phyloP scores from a whole-genome alignment of 2,888 invertebrate species.

The Amiota minor region DNA sequence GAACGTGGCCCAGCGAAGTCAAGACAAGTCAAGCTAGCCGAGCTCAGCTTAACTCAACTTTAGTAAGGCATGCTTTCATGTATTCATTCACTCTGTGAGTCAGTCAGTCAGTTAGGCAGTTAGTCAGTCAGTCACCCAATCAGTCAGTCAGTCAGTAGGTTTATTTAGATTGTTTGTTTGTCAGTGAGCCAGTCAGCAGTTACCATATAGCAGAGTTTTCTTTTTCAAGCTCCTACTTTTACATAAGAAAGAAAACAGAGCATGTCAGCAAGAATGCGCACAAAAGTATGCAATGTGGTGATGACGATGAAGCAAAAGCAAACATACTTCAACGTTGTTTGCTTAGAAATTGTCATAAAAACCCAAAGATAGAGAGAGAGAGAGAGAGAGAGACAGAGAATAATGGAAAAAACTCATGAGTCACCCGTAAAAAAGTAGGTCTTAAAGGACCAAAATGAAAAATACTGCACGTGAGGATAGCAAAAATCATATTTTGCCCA shows the following conservation, averaged over 20 bases:
- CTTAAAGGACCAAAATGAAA: conserved; percentile 19
- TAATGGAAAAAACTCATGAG: background rate
- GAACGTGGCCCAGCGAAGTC: background rate
- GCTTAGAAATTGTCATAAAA: too few relatives aligned
- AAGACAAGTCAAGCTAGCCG: conserved; percentile 1
- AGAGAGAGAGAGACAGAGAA: background rate
- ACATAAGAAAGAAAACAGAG: background rate
- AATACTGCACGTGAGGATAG: conserved; percentile 7
- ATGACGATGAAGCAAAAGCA: background rate
- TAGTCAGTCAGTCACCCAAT: conserved; percentile 28
- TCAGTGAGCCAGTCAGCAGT: background rate
- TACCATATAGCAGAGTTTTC: background rate
- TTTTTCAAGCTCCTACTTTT: background rate
- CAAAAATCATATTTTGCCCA: background rate
- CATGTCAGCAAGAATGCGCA: conserved; percentile 1
- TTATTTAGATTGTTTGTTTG: background rate
- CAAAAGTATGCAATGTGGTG: conserved; percentile 23
- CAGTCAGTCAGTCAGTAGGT: conserved; percentile 1
- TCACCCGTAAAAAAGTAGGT: conserved; percentile 13
- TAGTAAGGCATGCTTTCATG: background rate
- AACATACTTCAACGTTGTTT: conserved; percentile 17
- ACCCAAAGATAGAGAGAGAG: too few relatives aligned
- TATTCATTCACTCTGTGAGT: conserved; percentile 20
- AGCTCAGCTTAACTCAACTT: background rate
- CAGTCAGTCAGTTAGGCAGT: conserved; percentile 47